phyloP scores from a whole-genome alignment of 1,140 invertebrate species.

The Daktulosphaira vitifoliae region DNA sequence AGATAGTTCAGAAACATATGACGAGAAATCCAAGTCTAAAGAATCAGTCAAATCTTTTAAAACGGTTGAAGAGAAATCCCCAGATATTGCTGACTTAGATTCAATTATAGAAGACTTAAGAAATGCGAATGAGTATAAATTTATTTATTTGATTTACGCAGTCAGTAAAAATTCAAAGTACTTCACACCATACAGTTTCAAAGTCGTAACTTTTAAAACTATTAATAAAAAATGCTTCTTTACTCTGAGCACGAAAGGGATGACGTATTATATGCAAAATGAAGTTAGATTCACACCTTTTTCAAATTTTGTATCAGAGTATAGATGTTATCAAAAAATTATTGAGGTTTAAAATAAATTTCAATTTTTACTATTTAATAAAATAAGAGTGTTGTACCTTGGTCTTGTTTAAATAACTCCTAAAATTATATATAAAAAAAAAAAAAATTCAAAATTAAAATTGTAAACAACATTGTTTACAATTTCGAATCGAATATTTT shows the following conservation, averaged over 20 bases:
- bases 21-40: not conserved
- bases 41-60: not conserved
- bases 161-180: not conserved
- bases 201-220: not conserved
- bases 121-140: not conserved
- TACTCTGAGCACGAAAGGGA: conserved; percentile 13
- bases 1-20: not conserved
- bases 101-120: not conserved
- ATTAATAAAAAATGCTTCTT: conserved; percentile 4
- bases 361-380: too few species aligned
- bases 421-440: too few species aligned
- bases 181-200: conserved; percentile 16
- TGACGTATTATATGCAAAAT: conserved; percentile 7
- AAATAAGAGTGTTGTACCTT: too few species aligned
- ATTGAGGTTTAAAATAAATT: too few species aligned
- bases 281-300: conserved; percentile 11
- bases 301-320: not conserved
- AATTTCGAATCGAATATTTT: too few species aligned
- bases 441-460: too few species aligned
- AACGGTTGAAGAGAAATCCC: not conserved
- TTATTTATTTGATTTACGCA: conserved; percentile 14
- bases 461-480: too few species aligned
- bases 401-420: too few species aligned
- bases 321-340: conserved; percentile 1
- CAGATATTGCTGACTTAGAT: not conserved